Percentiles rank a stretch among this genome's conserved stretches.
phyloP scores from a whole-genome alignment of 2,888 invertebrate species.

The Empis livida region DNA sequence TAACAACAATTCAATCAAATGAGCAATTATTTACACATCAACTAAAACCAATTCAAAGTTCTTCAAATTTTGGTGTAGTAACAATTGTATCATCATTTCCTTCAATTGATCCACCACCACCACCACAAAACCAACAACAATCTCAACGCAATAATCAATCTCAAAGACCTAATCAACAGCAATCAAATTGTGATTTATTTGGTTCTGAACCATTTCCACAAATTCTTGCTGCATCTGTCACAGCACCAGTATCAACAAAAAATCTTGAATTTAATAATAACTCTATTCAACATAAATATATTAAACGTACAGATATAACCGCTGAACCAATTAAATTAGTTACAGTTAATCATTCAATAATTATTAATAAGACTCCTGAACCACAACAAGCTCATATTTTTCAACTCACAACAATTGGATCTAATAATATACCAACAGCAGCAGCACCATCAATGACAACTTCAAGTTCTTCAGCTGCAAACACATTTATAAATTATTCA shows the following conservation, averaged over 20 bases:
- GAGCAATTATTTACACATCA: slow-evolving; percentile 5
- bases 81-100: slow-evolving; percentile 18
- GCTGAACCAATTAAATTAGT: slow-evolving; percentile 22
- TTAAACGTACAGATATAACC: neutral
- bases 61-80: slow-evolving; percentile 23
- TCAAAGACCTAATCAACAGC: neutral
- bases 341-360: slow-evolving; percentile 34
- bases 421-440: slow-evolving; percentile 5
- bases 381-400: slow-evolving; percentile 12
- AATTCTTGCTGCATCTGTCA: slow-evolving; percentile 28
- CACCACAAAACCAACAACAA: neutral
- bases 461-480: slow-evolving; percentile 3
- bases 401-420: neutral
- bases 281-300: slow-evolving; percentile 12
- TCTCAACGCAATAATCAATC: neutral
- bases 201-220: slow-evolving; percentile 35
- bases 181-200: slow-evolving; percentile 26
- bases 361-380: slow-evolving; percentile 33
- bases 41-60: slow-evolving; percentile 17
- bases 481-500: slow-evolving; percentile 13
- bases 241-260: slow-evolving; percentile 16
- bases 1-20: slow-evolving; percentile 7
- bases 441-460: slow-evolving; percentile 4
- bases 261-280: slow-evolving; percentile 9
- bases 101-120: neutral